Percentiles rank a stretch among this genome's conserved stretches.
Conservation (phyloP, 53 echinoderm and acorn worm species). For the Apostichopus leukothele region DNA sequence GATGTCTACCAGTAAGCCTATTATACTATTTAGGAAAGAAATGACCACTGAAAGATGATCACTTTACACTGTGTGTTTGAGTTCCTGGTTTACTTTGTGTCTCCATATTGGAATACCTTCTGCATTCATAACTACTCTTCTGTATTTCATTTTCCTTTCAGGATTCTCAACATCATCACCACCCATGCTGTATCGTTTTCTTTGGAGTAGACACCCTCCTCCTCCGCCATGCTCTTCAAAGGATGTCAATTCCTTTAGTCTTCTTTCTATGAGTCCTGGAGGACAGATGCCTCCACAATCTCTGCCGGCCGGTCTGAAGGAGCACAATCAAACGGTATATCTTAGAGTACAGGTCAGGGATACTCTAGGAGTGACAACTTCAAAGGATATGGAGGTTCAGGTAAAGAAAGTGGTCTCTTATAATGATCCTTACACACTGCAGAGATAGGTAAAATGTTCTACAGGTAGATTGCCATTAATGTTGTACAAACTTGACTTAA, state of each 20-base stretch:
- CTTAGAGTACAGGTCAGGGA: conserved; percentile 65
- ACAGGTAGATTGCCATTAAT: no score
- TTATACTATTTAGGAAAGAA: no score
- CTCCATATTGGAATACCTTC: background rate
- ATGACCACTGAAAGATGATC: background rate
- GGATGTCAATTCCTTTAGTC: background rate
- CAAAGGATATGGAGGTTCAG: conserved; percentile 52
- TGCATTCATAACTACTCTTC: background rate
- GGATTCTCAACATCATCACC: conserved; percentile 6
- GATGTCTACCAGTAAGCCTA: no score
- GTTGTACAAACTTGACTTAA: no score
- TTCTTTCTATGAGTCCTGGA: conserved; percentile 73
- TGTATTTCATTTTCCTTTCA: background rate
- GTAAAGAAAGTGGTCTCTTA: conserved; percentile 20
- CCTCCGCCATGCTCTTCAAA: background rate
- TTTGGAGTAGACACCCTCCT: conserved; percentile 18
- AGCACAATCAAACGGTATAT: conserved; percentile 52
- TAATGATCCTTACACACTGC: no score
- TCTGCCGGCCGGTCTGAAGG: conserved; percentile 56
- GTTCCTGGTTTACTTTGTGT: background rate
- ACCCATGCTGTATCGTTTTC: conserved; percentile 25
- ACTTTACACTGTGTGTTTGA: background rate
- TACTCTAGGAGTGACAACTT: conserved; percentile 56
- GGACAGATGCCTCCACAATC: conserved; percentile 53
- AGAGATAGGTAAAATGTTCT: no score